phyloP scores from a whole-genome alignment of 2,113 vertebrate genomes.

The Colinus virginianus region DNA sequence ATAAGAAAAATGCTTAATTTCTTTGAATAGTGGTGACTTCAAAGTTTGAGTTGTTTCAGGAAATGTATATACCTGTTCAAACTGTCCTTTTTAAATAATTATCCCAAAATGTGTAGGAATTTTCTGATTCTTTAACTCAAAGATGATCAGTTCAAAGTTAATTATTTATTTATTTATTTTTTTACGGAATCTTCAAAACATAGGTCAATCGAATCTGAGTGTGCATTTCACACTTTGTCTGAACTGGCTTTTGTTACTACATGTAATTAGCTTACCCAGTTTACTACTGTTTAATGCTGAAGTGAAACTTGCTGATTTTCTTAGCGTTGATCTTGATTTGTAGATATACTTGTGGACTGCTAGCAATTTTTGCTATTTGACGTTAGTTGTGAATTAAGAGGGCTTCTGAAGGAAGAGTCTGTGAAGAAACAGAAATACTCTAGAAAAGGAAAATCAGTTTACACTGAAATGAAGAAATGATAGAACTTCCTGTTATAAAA shows the following conservation, averaged over 20 bases:
- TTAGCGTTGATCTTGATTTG: slow-evolving; percentile 34
- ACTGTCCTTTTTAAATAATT: neutral
- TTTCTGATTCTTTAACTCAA: neutral
- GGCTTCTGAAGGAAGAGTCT: neutral
- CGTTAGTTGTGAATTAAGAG: neutral
- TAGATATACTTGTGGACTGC: neutral
- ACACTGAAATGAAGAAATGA: neutral
- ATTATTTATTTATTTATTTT: neutral
- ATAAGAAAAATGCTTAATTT: neutral
- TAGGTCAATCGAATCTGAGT: neutral
- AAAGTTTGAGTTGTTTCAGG: neutral
- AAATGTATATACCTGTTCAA: neutral
- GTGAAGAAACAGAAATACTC: neutral
- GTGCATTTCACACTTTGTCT: neutral
- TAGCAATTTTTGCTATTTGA: neutral
- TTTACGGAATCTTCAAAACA: neutral
- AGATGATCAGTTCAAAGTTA: slow-evolving; percentile 8
- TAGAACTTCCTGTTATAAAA: neutral
- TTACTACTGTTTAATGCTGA: neutral
- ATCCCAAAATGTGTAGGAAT: neutral
- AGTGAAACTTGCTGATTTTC: neutral
- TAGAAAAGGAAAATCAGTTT: neutral
- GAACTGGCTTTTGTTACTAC: slow-evolving; percentile 11
- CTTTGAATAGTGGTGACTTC: neutral
- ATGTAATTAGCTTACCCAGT: slow-evolving; percentile 23